Evolutionary conservation across 1,140 invertebrate genomes (phyloP), one percentile per base, ranked within the genome.

Genomic region (Ooceraea biroi): DNA sequence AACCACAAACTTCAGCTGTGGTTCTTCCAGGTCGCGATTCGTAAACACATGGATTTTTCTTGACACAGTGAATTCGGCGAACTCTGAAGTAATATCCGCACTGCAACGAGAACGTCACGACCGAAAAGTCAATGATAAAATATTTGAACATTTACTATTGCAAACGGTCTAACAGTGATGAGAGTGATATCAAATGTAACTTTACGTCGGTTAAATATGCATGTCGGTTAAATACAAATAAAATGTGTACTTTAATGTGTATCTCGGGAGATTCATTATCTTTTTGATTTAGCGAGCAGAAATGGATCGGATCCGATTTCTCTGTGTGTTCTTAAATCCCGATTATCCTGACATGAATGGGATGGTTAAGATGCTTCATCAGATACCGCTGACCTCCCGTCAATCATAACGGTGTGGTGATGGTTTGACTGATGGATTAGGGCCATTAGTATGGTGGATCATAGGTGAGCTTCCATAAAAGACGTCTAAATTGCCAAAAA

Each of bases 391-490:
- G 71, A 66, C 60, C 74, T 57, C 57, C 58, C 55, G 87, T 88
- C 87, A 71, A 48, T 73, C 55, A 58, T 66, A 19, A 76, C 72
- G 46, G 52, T 58, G 36, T 36, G 41, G n/a, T 63, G 52, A 60
- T 50, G 50, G 14, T n/a, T 25, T 17, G 41, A 60, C 65, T 88
- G 87, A 88, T 88, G 87, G 86, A 88, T 88, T 85, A 83, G 63
- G 57, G 58, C 77, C 86, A 85, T 88, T 85, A 88, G 83, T 65
- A 65, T 85, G 55, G 71, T 78, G 58, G 74, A 82, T 83, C 71
- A 12, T 41, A 41, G 19, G 17, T 25, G 46, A 41, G 61, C 57
- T 19, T 19, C 10, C 36, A 19, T 36, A 48, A 27, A 3, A 14
- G 44, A 50, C 11, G 44, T 30, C 73, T 77, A 36, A 50, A 50